Percentiles rank a stretch among this genome's conserved stretches.
Evolutionary conservation across 2,888 invertebrate genomes (phyloP).

Genomic region (Drosophila merina): DNA sequence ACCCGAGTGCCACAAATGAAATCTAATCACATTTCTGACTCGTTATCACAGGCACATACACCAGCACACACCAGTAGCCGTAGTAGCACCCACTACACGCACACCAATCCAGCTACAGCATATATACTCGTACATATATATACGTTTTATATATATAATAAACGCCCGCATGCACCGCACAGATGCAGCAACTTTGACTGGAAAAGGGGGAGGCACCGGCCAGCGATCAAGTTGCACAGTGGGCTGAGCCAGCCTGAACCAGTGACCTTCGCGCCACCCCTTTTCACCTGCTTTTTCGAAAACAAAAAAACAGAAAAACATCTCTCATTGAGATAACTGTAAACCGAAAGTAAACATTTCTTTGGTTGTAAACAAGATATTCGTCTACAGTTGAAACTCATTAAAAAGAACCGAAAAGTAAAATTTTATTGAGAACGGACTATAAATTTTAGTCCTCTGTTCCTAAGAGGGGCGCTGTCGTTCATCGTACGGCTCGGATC

Average conservation of each 20-base stretch:
- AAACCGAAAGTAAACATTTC: constrained; percentile 14
- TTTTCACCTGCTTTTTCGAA: constrained; percentile 13
- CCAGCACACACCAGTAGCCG: constrained; percentile 8
- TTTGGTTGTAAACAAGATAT: constrained; percentile 1
- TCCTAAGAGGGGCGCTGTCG: no score
- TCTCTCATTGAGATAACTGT: constrained; percentile 21
- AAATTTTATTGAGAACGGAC: no score
- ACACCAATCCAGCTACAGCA: constrained; percentile 21
- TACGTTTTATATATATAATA: constrained; percentile 9
- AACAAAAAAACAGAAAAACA: constrained; percentile 9
- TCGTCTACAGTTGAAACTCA: not conserved
- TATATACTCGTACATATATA: not conserved
- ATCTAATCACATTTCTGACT: constrained; percentile 65
- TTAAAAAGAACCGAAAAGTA: not conserved
- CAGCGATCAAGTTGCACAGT: constrained; percentile 44
- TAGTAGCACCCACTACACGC: not conserved
- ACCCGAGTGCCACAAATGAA: constrained; percentile 54
- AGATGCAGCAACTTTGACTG: constrained; percentile 29
- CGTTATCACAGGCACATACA: constrained; percentile 57
- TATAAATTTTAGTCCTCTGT: no score
- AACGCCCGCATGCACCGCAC: constrained; percentile 45
- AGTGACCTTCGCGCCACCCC: constrained; percentile 31
- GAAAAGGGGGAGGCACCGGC: not conserved
- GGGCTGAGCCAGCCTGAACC: constrained; percentile 21
- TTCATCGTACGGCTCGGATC: no score